Conservation (phyloP, 2,797 vertebrate species). For the Poecilia wingei region DNA sequence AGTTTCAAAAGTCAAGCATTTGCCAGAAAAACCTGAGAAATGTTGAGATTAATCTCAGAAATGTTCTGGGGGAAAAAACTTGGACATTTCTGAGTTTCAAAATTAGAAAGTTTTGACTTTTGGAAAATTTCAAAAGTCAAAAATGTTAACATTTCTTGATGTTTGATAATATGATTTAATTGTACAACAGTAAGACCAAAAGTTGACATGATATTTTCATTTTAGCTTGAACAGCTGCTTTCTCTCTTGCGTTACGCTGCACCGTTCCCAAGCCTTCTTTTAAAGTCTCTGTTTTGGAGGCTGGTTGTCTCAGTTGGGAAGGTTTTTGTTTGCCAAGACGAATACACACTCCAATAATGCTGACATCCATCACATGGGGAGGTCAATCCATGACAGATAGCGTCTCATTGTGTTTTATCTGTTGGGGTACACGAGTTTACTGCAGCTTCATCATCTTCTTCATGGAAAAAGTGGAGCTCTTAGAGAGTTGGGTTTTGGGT, state of each 20-base stretch:
- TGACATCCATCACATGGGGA: background rate
- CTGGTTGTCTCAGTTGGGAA: background rate
- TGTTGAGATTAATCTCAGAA: no score
- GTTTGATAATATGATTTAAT: background rate
- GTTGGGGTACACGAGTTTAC: background rate
- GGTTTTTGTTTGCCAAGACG: background rate
- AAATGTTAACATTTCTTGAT: background rate
- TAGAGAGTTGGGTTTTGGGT: background rate
- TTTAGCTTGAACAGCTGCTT: background rate
- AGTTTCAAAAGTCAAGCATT: no score
- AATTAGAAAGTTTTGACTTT: no score
- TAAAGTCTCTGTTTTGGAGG: background rate
- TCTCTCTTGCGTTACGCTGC: background rate
- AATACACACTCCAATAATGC: background rate
- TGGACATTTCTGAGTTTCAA: no score
- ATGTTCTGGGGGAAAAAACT: no score
- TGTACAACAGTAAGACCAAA: background rate
- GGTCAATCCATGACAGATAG: background rate
- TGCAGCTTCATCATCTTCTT: background rate
- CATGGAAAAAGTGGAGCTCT: background rate
- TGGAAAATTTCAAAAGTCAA: no score
- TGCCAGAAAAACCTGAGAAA: no score
- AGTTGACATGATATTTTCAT: background rate
- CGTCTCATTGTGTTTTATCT: conserved; percentile 5
- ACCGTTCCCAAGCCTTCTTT: background rate